Conservation (phyloP, 2,113 vertebrate genomes). For the Uria aalge region DNA sequence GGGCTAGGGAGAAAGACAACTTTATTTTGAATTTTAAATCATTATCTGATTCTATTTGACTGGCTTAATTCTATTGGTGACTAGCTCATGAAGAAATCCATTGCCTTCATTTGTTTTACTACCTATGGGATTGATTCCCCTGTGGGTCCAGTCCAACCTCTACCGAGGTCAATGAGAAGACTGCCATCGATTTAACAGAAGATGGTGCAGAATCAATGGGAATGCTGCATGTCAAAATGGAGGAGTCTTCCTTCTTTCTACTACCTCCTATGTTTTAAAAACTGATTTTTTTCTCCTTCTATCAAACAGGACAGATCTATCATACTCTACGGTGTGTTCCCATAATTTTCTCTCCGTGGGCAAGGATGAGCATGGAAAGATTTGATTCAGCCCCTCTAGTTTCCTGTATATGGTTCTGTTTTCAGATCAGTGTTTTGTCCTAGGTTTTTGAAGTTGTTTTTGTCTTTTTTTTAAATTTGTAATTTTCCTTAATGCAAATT, state of each 20-base stretch:
- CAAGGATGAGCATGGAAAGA: background rate
- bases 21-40: constrained; percentile 58
- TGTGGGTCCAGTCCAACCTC: background rate
- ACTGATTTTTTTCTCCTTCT: background rate
- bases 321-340: background rate
- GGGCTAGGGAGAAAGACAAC: background rate
- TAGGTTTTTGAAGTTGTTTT: background rate
- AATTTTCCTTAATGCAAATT: background rate
- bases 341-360: background rate
- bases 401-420: background rate
- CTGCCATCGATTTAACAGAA: background rate
- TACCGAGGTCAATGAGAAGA: constrained; percentile 5
- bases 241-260: background rate
- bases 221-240: background rate
- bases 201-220: constrained; percentile 1
- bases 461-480: background rate
- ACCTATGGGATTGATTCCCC: constrained; percentile 48
- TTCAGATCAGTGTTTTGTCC: background rate
- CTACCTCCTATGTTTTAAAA: background rate
- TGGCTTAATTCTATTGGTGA: constrained; percentile 59
- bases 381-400: background rate
- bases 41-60: constrained; percentile 40
- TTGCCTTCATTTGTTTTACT: constrained; percentile 49
- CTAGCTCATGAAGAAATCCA: constrained; percentile 62
- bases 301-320: background rate